Percentiles rank a stretch among this genome's conserved stretches.
Evolutionary conservation across 2,113 vertebrate genomes (phyloP).

Genomic region (Paraplagusia blochii): DNA sequence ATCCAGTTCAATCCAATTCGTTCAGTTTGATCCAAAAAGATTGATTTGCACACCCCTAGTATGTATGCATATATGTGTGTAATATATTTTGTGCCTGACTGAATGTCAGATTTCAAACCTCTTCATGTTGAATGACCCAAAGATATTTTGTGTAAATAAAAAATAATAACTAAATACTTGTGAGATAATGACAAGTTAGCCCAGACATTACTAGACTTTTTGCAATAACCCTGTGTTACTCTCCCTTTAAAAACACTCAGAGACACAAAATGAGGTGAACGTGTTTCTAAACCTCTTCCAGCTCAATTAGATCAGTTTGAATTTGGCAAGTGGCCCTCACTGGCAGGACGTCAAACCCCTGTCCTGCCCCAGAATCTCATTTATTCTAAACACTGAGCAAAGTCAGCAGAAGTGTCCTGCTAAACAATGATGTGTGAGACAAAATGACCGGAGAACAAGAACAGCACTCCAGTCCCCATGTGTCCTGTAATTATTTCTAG

Average conservation of each 20-base stretch:
- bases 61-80: too few relatives aligned
- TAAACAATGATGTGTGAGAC: slow-evolving; percentile 21
- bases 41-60: too few relatives aligned
- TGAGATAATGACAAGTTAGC: too few relatives aligned
- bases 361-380: slow-evolving; percentile 14
- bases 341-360: slow-evolving; percentile 36
- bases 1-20: too few relatives aligned
- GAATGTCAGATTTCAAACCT: too few relatives aligned
- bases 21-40: too few relatives aligned
- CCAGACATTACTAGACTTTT: slow-evolving; percentile 4
- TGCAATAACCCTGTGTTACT: slow-evolving; percentile 40
- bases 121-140: too few relatives aligned
- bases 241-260: slow-evolving; percentile 34
- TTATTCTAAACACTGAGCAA: slow-evolving; percentile 17
- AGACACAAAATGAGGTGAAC: slow-evolving; percentile 27
- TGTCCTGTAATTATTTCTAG: slow-evolving; percentile 23
- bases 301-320: slow-evolving; percentile 56
- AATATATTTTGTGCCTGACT: too few relatives aligned
- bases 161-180: too few relatives aligned
- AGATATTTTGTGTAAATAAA: too few relatives aligned
- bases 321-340: slow-evolving; percentile 47
- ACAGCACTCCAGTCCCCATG: slow-evolving; percentile 21
- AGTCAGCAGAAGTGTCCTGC: slow-evolving; percentile 43
- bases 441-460: slow-evolving; percentile 10
- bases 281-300: slow-evolving; percentile 53